Conservation (phyloP, 2,797 vertebrate genomes). For the Sylvia borin region DNA sequence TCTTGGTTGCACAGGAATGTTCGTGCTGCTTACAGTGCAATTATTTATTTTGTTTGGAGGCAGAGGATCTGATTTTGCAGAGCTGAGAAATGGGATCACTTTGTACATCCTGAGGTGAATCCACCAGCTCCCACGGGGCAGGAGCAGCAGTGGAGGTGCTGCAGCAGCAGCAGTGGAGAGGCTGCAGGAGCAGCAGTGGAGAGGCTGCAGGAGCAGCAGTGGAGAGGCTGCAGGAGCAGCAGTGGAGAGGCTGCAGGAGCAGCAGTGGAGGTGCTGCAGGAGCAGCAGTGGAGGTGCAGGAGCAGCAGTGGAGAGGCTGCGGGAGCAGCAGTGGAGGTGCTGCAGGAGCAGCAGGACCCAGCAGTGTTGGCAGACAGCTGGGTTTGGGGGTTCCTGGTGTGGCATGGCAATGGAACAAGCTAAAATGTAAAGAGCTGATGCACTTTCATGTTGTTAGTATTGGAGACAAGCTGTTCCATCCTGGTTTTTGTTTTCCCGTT, state of each 20-base stretch:
- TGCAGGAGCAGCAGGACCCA: not conserved
- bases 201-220: not conserved
- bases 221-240: not conserved
- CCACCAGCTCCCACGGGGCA: fast-evolving
- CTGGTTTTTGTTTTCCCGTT: not conserved
- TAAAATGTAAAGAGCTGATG: not conserved
- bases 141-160: not conserved
- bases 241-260: not conserved
- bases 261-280: not conserved
- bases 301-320: not conserved
- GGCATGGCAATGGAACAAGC: not conserved
- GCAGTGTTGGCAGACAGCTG: not conserved
- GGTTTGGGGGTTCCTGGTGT: fast-evolving
- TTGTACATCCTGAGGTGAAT: not conserved
- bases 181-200: not conserved
- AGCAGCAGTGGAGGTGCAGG: not conserved
- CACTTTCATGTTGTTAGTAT: not conserved
- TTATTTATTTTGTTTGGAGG: conserved; percentile 36
- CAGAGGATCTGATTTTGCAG: conserved; percentile 1
- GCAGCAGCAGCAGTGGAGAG: not conserved
- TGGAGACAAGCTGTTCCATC: not conserved
- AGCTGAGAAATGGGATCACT: not conserved
- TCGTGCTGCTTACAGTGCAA: not conserved
- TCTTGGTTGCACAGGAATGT: not conserved
- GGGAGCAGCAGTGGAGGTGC: not conserved